A percentile compares a stretch with the other conserved stretches of the same genome.
These are phyloP conservation scores for Synergus gifuensis DNA, from an alignment of 2,888 invertebrate genomes.

Conservation along the genomic window DNA sequence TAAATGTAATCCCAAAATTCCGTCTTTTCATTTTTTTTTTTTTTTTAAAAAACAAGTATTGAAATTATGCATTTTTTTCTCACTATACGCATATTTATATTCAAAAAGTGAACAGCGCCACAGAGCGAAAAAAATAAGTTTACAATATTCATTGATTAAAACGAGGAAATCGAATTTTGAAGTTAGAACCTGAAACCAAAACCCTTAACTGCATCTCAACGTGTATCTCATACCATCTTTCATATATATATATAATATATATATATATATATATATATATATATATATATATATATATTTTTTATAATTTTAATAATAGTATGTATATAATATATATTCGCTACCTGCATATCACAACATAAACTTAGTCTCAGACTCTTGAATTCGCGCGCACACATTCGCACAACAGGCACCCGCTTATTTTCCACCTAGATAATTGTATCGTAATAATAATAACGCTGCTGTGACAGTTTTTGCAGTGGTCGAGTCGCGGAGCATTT, in stretches of 20 bases:
- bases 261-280: constrained; percentile 49
- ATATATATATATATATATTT: too few relatives aligned
- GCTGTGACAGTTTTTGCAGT: constrained; percentile 25
- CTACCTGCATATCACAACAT: constrained; percentile 78
- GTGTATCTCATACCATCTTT: constrained; percentile 68
- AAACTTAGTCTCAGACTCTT: constrained; percentile 65
- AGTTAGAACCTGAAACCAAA: too few relatives aligned
- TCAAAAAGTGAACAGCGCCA: too few relatives aligned
- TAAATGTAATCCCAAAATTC: too few relatives aligned
- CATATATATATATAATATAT: constrained; percentile 56
- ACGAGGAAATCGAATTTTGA: too few relatives aligned
- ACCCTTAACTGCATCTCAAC: constrained; percentile 68
- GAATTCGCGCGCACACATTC: constrained; percentile 50
- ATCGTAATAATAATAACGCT: constrained; percentile 67
- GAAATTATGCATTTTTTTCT: too few relatives aligned
- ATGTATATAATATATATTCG: constrained; percentile 69
- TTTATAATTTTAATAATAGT: constrained; percentile 61
- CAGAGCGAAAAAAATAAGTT: too few relatives aligned
- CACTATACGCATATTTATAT: too few relatives aligned
- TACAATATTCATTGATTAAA: too few relatives aligned
- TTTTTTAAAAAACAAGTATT: too few relatives aligned
- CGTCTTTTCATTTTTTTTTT: too few relatives aligned
- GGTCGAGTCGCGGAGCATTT: constrained; percentile 20
- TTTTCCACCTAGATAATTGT: constrained; percentile 72
- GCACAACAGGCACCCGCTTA: constrained; percentile 61